Base-by-base conservation (phyloP, 1,140 invertebrate genomes). In the Drosophila littoralis region DNA sequence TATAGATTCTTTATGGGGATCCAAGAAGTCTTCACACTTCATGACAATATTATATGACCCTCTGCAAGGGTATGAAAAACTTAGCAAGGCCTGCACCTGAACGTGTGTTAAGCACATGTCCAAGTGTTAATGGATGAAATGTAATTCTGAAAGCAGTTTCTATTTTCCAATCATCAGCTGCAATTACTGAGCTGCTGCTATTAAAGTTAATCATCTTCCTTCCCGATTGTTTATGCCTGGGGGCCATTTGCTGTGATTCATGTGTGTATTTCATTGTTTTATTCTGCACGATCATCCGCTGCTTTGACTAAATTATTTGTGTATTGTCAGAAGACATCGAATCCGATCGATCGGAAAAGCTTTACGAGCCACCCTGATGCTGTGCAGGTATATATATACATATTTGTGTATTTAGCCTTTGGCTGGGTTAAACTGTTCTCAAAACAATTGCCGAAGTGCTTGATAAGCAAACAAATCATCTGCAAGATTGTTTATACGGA, bases 381-480 rank as follows among this genome's bases (percentile, higher is more conserved):
- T 48, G 42, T 54, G 15, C 74, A 66, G 78, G 38, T 64, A 46
- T 59, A 54, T 64, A 51, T 50, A 33, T 64, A 46, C 55, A 54
- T 64, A 51, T 50, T 51, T 65, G 65, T 74, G 43, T 77, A 12
- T 77, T 52, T 72, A 54, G 17, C 28, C 43, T 72, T 70, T 61
- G 58, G 58, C 15, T 73, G 17, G 61, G 51, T 46, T 77, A 59
- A 64, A 72, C 60, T 71, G 61, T 64, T 72, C 68, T 73, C 60
- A 74, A 77, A 85, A 91, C 88, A 81, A 88, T 77, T 58, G 43
- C 40, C 33, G 38, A 79, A 88, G 74, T 75, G 67, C 70, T 81
- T 74, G 85, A 74, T 75, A 77, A 90, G 77, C 79, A 88, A 88
- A 81, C 81, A 85, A 78, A 75, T 75, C 72, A 75, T 74, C 40